Evolutionary conservation across 2,113 vertebrate genomes (phyloP).

Genomic region (Phoxinus phoxinus): DNA sequence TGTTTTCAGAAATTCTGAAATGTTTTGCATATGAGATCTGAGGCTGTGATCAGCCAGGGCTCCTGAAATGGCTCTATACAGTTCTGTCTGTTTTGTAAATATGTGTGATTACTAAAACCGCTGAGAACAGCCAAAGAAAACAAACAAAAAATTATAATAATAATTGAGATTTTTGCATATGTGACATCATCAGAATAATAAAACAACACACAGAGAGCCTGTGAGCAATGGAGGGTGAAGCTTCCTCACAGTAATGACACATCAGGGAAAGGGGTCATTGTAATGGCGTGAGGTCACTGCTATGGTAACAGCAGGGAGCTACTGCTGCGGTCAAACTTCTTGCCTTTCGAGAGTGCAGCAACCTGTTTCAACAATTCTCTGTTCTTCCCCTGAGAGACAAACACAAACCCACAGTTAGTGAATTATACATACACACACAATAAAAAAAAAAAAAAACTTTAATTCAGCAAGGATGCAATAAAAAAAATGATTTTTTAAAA

Average conservation of each 20-base stretch:
- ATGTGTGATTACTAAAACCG: conserved; percentile 3
- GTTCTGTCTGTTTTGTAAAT: neutral
- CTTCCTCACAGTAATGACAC: conserved; percentile 81
- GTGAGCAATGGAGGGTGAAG: conserved; percentile 63
- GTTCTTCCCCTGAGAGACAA: conserved; percentile 89
- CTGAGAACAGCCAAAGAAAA: neutral
- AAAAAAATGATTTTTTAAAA: no score
- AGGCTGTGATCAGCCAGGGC: conserved; percentile 7
- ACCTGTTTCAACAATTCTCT: conserved; percentile 98
- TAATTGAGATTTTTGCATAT: neutral
- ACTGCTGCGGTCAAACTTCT: conserved; percentile 97
- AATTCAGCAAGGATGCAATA: neutral
- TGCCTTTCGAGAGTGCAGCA: conserved; percentile 96
- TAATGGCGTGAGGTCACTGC: conserved; percentile 65
- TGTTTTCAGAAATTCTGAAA: neutral
- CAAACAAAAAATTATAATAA: neutral
- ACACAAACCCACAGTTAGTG: neutral
- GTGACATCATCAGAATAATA: conserved; percentile 41
- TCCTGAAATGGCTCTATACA: conserved; percentile 33
- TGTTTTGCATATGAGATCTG: conserved; percentile 47
- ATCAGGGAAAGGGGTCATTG: conserved; percentile 57
- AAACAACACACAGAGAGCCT: conserved; percentile 31
- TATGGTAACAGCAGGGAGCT: conserved; percentile 90
- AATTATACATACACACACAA: conserved; percentile 36
- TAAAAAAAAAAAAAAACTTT: neutral